Evolutionary conservation across 2,888 invertebrate genomes (phyloP).

Genomic region (Dasypolia templi): DNA sequence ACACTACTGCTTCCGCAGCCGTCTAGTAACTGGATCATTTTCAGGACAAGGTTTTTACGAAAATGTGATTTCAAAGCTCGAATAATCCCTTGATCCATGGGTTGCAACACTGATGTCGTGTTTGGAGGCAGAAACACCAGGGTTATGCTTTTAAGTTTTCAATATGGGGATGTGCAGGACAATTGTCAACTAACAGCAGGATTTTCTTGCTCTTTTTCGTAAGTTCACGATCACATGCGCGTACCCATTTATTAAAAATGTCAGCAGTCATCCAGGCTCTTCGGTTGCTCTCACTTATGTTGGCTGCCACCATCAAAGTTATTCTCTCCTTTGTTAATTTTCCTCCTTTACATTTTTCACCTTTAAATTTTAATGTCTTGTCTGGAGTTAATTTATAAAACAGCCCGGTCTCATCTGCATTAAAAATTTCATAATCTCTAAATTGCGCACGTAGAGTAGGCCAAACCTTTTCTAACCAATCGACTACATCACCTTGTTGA

Average conservation of each 20-base stretch:
- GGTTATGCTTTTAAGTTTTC: neutral
- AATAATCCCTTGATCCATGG: slow-evolving; percentile 1
- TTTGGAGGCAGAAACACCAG: neutral
- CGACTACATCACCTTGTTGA: neutral
- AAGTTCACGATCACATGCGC: neutral
- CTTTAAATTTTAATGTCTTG: slow-evolving; percentile 58
- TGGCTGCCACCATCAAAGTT: slow-evolving; percentile 62
- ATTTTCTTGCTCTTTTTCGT: slow-evolving; percentile 2
- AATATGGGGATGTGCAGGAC: slow-evolving; percentile 3
- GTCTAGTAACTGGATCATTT: neutral
- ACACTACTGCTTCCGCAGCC: neutral
- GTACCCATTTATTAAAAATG: neutral
- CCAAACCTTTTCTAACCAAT: neutral
- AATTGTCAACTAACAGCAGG: slow-evolving; percentile 7
- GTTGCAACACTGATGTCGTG: slow-evolving; percentile 4
- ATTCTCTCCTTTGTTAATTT: slow-evolving; percentile 59
- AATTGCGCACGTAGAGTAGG: neutral
- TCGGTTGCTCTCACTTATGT: slow-evolving; percentile 46
- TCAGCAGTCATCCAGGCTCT: neutral
- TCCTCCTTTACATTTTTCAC: slow-evolving; percentile 55
- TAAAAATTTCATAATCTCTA: neutral
- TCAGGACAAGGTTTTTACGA: slow-evolving; percentile 3
- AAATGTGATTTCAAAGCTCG: neutral
- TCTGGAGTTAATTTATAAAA: slow-evolving; percentile 26
- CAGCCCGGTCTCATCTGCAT: no score